Evolutionary conservation across 2,888 invertebrate genomes (phyloP).

Genomic region (Eristalis intricaria): DNA sequence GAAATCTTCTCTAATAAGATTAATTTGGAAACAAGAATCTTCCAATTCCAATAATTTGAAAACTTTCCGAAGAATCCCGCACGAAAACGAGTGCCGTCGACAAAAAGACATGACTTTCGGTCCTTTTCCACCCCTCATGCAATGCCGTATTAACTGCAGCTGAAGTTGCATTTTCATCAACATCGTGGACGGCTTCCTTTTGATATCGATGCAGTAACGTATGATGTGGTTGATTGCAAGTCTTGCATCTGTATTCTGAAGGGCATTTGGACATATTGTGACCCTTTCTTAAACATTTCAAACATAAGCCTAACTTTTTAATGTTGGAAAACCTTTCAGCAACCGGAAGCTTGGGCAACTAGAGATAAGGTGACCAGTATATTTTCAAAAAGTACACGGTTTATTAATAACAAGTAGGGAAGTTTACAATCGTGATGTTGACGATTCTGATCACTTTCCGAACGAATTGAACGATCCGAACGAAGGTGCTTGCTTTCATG

Average conservation of each 20-base stretch:
- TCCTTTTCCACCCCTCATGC: not conserved
- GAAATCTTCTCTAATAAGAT: constrained; percentile 30
- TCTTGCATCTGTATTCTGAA: constrained; percentile 13
- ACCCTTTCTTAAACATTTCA: constrained; percentile 18
- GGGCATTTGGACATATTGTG: constrained; percentile 17
- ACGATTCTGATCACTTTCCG: not conserved
- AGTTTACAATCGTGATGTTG: not conserved
- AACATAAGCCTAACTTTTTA: constrained; percentile 19
- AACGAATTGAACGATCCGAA: not conserved
- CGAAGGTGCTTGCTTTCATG: not conserved
- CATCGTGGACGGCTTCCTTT: not conserved
- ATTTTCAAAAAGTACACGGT: not conserved
- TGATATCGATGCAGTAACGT: constrained; percentile 11
- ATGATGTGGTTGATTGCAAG: not conserved
- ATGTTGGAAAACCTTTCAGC: constrained; percentile 9
- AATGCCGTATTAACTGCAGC: constrained; percentile 15
- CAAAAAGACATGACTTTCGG: constrained; percentile 12
- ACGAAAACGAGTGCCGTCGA: constrained; percentile 27
- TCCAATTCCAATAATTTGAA: constrained; percentile 14
- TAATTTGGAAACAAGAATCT: constrained; percentile 38
- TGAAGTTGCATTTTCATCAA: not conserved
- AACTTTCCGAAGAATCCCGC: constrained; percentile 8
- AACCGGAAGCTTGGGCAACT: constrained; percentile 2
- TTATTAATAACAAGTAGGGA: constrained; percentile 14
- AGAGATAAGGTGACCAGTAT: constrained; percentile 8